A percentile compares a stretch with the other conserved stretches of the same genome.
Evolutionary conservation across 2,888 invertebrate species (phyloP).

Genomic region (Drosophila acutilabella): DNA sequence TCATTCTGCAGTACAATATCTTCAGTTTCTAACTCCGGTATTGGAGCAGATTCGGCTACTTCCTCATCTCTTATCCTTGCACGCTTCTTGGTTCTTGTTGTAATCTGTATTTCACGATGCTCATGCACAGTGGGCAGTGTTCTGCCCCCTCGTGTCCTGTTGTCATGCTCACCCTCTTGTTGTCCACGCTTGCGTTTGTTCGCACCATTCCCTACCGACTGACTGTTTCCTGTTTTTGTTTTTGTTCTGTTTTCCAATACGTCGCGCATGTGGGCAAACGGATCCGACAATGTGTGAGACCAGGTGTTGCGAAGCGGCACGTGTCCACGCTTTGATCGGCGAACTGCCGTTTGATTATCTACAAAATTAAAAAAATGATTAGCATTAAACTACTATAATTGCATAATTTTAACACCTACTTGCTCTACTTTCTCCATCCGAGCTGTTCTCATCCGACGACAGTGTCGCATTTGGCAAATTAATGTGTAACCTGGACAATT

Average conservation of each 20-base stretch:
- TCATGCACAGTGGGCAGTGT: not conserved
- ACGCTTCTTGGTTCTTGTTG: not conserved
- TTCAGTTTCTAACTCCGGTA: not conserved
- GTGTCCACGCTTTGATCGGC: slow-evolving; percentile 69
- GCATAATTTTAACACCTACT: slow-evolving; percentile 24
- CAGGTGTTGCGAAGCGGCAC: slow-evolving; percentile 51
- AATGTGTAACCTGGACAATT: slow-evolving; percentile 1
- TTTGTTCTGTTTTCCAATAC: too few species aligned
- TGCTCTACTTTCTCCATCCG: not conserved
- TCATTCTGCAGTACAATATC: not conserved
- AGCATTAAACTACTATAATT: not conserved
- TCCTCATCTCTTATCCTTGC: not conserved
- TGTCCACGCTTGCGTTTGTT: slow-evolving; percentile 9
- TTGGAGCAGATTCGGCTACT: not conserved
- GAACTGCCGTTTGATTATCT: slow-evolving; percentile 40
- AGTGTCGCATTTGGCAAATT: not conserved
- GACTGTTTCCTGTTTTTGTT: too few species aligned
- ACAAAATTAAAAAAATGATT: too few species aligned
- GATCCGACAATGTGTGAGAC: slow-evolving; percentile 35
- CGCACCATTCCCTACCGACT: not conserved
- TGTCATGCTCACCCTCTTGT: not conserved
- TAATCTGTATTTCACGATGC: not conserved
- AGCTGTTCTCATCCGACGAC: not conserved
- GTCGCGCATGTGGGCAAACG: slow-evolving; percentile 30
- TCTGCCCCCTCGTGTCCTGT: not conserved